Evolutionary conservation across 2,113 vertebrate species (phyloP).

Genomic region (Elachura formosa): DNA sequence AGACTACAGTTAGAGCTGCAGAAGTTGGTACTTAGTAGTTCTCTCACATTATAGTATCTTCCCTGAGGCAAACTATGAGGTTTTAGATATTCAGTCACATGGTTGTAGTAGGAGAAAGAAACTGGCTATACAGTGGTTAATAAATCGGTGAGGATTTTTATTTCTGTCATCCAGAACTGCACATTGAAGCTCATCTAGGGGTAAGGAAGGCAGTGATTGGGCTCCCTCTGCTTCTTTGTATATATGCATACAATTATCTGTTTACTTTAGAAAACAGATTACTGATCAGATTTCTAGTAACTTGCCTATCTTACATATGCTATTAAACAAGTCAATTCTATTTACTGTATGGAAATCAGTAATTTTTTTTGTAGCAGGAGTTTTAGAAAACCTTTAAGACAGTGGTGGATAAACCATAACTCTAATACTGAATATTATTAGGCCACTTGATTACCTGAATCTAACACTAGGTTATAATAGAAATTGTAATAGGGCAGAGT

Average conservation of each 20-base stretch:
- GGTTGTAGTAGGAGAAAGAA: background rate
- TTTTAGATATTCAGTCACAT: rapidly evolving
- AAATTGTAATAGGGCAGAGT: background rate
- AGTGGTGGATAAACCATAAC: background rate
- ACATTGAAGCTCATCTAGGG: background rate
- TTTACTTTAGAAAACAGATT: background rate
- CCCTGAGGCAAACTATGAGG: background rate
- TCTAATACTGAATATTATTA: background rate
- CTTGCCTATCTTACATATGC: rapidly evolving
- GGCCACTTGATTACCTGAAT: background rate
- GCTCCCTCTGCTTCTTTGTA: background rate
- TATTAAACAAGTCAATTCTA: background rate
- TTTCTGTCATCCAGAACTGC: background rate
- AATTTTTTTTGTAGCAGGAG: background rate
- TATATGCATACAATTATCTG: background rate
- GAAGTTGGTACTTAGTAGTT: background rate
- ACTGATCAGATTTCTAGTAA: background rate
- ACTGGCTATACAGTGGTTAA: background rate
- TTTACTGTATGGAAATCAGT: background rate
- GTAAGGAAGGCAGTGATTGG: background rate
- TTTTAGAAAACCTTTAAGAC: background rate
- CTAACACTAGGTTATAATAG: background rate
- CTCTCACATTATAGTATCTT: background rate
- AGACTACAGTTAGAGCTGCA: background rate
- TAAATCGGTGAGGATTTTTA: background rate